Percentiles rank a stretch among this genome's conserved stretches.
phyloP scores from a whole-genome alignment of 2,888 invertebrate species.

The Agapostemon virescens region DNA sequence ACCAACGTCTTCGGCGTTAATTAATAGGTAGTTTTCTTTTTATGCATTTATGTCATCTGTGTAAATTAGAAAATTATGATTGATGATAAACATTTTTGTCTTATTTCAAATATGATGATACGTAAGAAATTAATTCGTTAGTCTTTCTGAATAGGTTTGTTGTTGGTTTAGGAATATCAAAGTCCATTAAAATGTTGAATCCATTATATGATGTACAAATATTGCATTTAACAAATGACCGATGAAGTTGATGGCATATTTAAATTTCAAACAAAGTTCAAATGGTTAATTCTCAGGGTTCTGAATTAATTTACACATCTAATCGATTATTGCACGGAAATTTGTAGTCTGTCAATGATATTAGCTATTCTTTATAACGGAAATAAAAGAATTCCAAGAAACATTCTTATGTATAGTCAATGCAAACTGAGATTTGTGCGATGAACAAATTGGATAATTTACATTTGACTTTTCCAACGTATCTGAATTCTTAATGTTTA shows the following conservation, averaged over 20 bases:
- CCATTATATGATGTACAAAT: no score
- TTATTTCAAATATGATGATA: no score
- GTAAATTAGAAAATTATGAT: no score
- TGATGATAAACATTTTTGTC: background rate
- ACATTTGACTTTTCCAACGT: background rate
- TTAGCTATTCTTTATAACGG: background rate
- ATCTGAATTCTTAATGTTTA: background rate
- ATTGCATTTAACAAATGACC: background rate
- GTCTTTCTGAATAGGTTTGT: background rate
- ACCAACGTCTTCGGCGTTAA: background rate
- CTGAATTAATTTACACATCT: background rate
- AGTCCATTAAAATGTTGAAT: background rate
- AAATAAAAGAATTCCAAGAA: background rate
- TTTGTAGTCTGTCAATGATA: no score
- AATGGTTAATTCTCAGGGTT: background rate
- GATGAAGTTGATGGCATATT: background rate
- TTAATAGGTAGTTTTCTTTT: background rate
- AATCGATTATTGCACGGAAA: no score
- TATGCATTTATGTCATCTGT: no score
- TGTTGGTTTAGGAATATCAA: background rate
- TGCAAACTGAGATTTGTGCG: background rate
- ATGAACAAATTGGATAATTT: background rate
- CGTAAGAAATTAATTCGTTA: no score
- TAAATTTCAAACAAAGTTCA: background rate
- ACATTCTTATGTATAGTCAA: background rate